These are phyloP conservation scores for Lacerta agilis DNA, from an alignment of 2,797 vertebrate genomes.

Conservation along the genomic window DNA sequence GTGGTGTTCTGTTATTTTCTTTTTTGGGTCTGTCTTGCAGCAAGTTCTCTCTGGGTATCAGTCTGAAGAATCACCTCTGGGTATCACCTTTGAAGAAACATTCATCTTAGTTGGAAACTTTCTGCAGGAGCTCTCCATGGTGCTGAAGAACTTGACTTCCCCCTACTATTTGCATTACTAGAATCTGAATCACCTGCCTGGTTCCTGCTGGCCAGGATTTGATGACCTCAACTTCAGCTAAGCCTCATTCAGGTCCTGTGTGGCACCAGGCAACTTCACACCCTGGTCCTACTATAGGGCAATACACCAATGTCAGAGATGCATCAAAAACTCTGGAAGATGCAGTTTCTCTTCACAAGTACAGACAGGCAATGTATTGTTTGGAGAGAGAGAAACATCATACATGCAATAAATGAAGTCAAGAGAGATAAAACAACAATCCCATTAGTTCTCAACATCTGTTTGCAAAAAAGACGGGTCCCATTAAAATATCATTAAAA, in stretches of 20 bases:
- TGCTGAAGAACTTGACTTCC: background rate
- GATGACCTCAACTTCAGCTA: background rate
- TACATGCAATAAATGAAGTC: background rate
- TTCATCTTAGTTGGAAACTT: background rate
- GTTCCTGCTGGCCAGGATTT: background rate
- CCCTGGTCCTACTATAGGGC: background rate
- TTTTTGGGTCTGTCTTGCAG: too few species aligned
- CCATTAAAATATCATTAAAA: conserved; percentile 33
- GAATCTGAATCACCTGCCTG: background rate
- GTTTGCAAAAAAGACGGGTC: background rate
- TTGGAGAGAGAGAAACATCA: background rate
- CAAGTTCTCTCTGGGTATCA: too few species aligned
- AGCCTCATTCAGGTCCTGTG: background rate
- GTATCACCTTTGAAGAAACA: background rate
- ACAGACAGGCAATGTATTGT: background rate
- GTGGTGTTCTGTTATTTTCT: too few species aligned
- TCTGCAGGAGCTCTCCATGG: background rate
- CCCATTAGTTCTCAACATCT: background rate
- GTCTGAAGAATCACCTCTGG: too few species aligned
- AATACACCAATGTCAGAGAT: background rate
- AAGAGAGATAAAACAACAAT: background rate
- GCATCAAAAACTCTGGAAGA: background rate
- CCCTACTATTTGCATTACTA: background rate
- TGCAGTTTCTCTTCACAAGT: background rate
- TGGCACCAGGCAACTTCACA: background rate